These are phyloP conservation scores for Elephas maximus DNA, from an alignment of 2,113 vertebrate genomes.

Conservation along the genomic window DNA sequence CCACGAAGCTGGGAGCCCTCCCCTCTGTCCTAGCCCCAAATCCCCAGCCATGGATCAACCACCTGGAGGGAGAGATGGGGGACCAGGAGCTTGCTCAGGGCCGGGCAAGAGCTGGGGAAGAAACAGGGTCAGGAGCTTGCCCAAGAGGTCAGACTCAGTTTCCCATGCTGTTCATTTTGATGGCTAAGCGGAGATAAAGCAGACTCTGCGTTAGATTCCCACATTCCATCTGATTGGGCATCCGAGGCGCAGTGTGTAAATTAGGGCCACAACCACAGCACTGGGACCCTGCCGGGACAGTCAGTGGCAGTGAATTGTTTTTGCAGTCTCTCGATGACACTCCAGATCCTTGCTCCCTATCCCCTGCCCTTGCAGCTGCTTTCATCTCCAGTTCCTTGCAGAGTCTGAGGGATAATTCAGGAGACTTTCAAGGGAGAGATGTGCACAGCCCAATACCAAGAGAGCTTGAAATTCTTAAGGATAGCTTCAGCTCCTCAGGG, in stretches of 20 bases:
- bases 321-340: slow-evolving; percentile 85
- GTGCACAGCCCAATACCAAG: slow-evolving; percentile 63
- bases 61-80: background rate
- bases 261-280: slow-evolving; percentile 75
- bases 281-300: slow-evolving; percentile 89
- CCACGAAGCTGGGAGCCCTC: background rate
- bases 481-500: slow-evolving; percentile 49
- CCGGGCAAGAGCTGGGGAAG: background rate
- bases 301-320: slow-evolving; percentile 89
- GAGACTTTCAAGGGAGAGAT: slow-evolving; percentile 74
- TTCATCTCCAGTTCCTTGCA: slow-evolving; percentile 82
- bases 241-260: slow-evolving; percentile 70
- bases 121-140: background rate
- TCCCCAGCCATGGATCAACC: background rate
- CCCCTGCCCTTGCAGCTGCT: slow-evolving; percentile 72
- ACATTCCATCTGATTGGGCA: slow-evolving; percentile 62
- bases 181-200: slow-evolving; percentile 4
- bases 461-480: slow-evolving; percentile 34
- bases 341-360: slow-evolving; percentile 79
- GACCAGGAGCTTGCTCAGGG: background rate
- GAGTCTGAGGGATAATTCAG: slow-evolving; percentile 79
- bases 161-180: slow-evolving; percentile 78
- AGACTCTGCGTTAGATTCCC: slow-evolving; percentile 33
- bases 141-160: slow-evolving; percentile 68
- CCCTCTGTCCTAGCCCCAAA: background rate